A percentile compares a stretch with the other conserved stretches of the same genome.
Conservation (phyloP, 2,888 invertebrate species). For the Doris montereyensis region DNA sequence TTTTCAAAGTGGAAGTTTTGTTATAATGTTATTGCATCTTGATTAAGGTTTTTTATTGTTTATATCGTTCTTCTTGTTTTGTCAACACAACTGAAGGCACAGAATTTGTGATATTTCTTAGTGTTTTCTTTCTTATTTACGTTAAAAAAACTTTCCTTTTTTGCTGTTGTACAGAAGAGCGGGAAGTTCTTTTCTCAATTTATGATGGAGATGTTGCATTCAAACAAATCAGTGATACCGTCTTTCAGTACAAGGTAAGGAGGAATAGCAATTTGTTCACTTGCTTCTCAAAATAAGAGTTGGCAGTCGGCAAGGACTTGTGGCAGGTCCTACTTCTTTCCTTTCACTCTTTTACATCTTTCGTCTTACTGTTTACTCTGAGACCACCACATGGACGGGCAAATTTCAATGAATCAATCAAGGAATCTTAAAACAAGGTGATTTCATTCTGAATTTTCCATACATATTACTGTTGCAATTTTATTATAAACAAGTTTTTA, state of each 20-base stretch:
- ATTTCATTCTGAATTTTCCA: no score
- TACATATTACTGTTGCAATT: no score
- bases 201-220: constrained; percentile 93
- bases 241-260: constrained; percentile 92
- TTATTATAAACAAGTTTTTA: no score
- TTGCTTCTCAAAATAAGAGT: no score
- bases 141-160: not conserved
- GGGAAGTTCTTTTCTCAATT: constrained; percentile 91
- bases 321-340: not conserved
- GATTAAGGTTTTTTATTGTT: not conserved
- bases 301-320: no score
- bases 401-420: no score
- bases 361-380: not conserved
- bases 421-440: no score
- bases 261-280: no score
- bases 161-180: constrained; percentile 79
- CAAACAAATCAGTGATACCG: constrained; percentile 83
- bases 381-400: not conserved
- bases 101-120: not conserved
- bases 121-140: not conserved
- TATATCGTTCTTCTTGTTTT: not conserved
- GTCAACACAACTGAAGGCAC: not conserved
- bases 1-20: no score
- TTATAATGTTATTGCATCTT: not conserved
- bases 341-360: not conserved